Base-by-base conservation (phyloP, 2,888 invertebrate genomes). In the Trichopoda pennipes region DNA sequence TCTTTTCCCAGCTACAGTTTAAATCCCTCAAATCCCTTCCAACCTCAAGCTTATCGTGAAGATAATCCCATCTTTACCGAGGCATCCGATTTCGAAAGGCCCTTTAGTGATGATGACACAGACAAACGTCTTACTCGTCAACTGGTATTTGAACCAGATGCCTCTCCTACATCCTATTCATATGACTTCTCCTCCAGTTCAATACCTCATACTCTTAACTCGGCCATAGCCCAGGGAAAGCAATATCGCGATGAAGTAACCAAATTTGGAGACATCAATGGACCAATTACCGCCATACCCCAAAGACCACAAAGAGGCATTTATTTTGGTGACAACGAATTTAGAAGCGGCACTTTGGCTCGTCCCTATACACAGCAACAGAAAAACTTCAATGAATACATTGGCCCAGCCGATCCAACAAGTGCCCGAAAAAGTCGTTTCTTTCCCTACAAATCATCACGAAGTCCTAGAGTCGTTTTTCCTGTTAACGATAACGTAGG, bases 201-300 rank as follows among this genome's bases (percentile, higher is more conserved):
- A 8, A 89, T 90, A 80, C 90, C 91, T 0, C 90, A 90, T 42
- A 86, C 89, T 0, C 78, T 89, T 1, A 88, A 86, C 47, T 69
- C 87, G 0, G 88, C 87, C 19, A 85, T 86, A 1, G 86, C 87
- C 0, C 68, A 83, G 0, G 88, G 88, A 1, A 90, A 91, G 79
- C 84, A 88, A 4, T 91, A 88, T 80, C 90, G 90, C 55, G 91
- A 91, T 49, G 91, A 91, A 58, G 91, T 91, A 3, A 91, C 91
- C 35, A 91, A 91, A 83, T 91, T 91, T 64, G 91, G 91, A 1
- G 91, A 91, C 49, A 86, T 91, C 12, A 91, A 91, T 80, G 91
- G 91, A 12, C 91, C 91, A 0, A 90, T 91, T 16, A 91, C 91
- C 3, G 90, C 90, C 3, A 51, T 91, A 49, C 90, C 90, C 0